Percentiles rank a stretch among this genome's conserved stretches.
phyloP scores from a whole-genome alignment of 2,797 vertebrate genomes.

The Lepilemur septentrionalis region DNA sequence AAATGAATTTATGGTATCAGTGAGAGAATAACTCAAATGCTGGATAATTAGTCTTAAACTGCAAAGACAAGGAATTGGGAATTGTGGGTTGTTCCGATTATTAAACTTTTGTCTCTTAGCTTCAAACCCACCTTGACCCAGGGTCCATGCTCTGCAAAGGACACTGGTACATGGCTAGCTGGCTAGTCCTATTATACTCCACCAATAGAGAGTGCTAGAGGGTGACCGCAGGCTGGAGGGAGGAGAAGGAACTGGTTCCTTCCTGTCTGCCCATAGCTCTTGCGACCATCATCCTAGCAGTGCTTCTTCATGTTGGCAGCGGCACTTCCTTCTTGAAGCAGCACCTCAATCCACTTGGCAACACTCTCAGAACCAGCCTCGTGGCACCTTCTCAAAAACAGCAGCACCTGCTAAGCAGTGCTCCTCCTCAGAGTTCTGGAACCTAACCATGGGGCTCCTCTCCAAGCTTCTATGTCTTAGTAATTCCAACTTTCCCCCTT shows the following conservation, averaged over 20 bases:
- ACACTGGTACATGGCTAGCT: not conserved
- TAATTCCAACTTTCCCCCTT: not conserved
- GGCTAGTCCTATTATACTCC: not conserved
- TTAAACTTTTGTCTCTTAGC: not conserved
- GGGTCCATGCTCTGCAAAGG: not conserved
- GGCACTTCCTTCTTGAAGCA: not conserved
- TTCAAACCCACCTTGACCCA: not conserved
- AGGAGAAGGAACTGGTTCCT: rapidly evolving
- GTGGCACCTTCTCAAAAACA: not conserved
- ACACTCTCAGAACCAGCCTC: not conserved
- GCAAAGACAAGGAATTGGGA: not conserved
- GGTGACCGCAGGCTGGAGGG: not conserved
- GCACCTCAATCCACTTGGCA: not conserved
- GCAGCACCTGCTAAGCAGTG: not conserved
- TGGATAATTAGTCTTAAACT: not conserved
- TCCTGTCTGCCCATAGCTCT: not conserved
- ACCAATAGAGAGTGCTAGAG: not conserved
- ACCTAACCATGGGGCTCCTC: not conserved
- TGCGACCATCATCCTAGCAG: not conserved
- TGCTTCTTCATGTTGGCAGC: not conserved
- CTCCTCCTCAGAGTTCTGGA: not conserved
- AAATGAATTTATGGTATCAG: not conserved
- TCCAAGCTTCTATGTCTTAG: not conserved
- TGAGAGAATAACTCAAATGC: not conserved
- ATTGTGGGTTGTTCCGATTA: not conserved